Conservation (phyloP, 2,888 invertebrate genomes). For the Zaprionus bogoriensis region DNA sequence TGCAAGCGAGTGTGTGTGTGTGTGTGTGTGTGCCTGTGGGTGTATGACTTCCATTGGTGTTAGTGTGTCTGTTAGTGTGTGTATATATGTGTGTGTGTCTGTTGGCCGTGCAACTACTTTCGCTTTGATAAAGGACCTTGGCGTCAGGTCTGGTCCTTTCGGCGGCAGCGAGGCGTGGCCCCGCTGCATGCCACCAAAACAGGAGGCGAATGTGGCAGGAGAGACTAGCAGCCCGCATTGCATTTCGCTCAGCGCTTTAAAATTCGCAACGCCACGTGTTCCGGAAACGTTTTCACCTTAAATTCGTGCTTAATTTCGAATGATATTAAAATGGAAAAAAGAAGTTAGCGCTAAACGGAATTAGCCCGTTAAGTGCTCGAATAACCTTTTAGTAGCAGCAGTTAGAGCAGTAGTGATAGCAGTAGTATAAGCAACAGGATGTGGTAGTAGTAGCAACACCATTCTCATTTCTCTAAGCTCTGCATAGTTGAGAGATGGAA, state of each 20-base stretch:
- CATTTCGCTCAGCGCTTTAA: conserved; percentile 41
- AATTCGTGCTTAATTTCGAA: neutral
- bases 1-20: conserved; percentile 48
- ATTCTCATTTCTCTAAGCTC: too few relatives aligned
- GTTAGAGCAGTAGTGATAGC: too few relatives aligned
- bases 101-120: conserved; percentile 72
- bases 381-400: too few relatives aligned
- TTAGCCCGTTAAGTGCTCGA: too few relatives aligned
- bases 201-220: neutral
- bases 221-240: conserved; percentile 27
- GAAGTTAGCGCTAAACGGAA: too few relatives aligned
- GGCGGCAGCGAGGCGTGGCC: conserved; percentile 61
- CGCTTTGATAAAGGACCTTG: conserved; percentile 77
- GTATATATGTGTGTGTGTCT: conserved; percentile 21
- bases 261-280: conserved; percentile 1
- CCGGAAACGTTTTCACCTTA: neutral
- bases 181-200: conserved; percentile 35
- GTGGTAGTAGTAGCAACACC: too few relatives aligned
- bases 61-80: conserved; percentile 19
- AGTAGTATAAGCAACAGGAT: too few relatives aligned
- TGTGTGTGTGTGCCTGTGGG: neutral
- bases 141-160: conserved; percentile 69
- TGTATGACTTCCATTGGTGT: too few relatives aligned
- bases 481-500: too few relatives aligned
- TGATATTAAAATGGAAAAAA: too few relatives aligned